Percentiles rank a stretch among this genome's conserved stretches.
These are phyloP conservation scores for Phrynocephalus guinanensis DNA, from an alignment of 2,797 vertebrate genomes.

Conservation along the genomic window DNA sequence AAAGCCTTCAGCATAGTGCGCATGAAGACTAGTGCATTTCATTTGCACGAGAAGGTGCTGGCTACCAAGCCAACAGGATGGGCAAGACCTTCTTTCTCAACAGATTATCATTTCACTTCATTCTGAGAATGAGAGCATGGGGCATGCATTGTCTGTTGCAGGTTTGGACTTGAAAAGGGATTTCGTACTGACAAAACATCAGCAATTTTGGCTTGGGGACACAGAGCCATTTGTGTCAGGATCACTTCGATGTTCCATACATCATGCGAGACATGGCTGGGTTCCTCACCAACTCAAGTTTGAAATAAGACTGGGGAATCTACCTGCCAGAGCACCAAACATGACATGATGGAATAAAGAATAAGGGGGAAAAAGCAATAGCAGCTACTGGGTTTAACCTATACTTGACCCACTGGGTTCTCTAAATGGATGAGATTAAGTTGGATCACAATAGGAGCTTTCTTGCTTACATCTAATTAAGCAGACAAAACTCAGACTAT, in stretches of 20 bases:
- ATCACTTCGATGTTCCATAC: slow-evolving; percentile 49
- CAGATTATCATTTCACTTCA: slow-evolving; percentile 35
- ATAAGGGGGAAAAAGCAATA: slow-evolving; percentile 50
- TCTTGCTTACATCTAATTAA: slow-evolving; percentile 76
- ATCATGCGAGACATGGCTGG: slow-evolving; percentile 35
- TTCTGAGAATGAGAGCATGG: slow-evolving; percentile 41
- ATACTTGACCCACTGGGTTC: slow-evolving; percentile 74
- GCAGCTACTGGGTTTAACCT: slow-evolving; percentile 60
- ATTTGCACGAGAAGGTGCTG: slow-evolving; percentile 1
- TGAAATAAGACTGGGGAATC: slow-evolving; percentile 41
- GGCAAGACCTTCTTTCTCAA: slow-evolving; percentile 3
- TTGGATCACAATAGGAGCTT: slow-evolving; percentile 54
- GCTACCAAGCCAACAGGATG: slow-evolving; percentile 5
- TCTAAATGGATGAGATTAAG: slow-evolving; percentile 68
- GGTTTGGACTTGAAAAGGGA: slow-evolving; percentile 43
- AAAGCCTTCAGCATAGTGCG: background rate
- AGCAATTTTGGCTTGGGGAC: slow-evolving; percentile 52
- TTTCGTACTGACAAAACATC: slow-evolving; percentile 57
- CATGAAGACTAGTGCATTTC: background rate
- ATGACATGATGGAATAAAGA: slow-evolving; percentile 49
- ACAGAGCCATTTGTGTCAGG: slow-evolving; percentile 61
- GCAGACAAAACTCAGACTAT: slow-evolving; percentile 67
- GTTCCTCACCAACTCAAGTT: slow-evolving; percentile 53
- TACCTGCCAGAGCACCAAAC: slow-evolving; percentile 43
- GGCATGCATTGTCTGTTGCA: slow-evolving; percentile 33